Evolutionary conservation across 2,888 invertebrate genomes (phyloP).

Genomic region (Mimas tiliae): DNA sequence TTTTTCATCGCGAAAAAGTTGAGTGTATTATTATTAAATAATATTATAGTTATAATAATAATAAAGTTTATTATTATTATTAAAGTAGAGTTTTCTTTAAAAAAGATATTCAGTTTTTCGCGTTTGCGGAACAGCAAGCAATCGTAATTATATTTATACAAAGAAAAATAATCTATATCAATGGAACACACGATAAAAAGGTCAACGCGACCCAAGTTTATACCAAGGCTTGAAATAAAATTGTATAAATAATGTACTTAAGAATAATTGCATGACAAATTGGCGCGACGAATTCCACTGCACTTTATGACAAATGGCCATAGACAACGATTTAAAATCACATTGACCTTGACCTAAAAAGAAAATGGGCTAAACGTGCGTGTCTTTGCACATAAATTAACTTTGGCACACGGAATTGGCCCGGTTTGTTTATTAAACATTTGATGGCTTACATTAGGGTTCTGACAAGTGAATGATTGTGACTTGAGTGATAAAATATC

Average conservation of each 20-base stretch:
- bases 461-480: background rate
- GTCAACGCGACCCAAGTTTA: background rate
- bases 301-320: slow-evolving; percentile 16
- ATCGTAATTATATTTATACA: background rate
- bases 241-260: slow-evolving; percentile 17
- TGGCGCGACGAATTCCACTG: slow-evolving; percentile 20
- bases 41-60: too few species aligned
- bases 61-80: too few species aligned
- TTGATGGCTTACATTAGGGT: background rate
- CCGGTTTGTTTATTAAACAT: background rate
- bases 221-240: slow-evolving; percentile 1
- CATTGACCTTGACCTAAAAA: slow-evolving; percentile 49
- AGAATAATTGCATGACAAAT: slow-evolving; percentile 17
- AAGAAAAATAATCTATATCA: background rate
- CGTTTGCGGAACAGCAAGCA: too few species aligned
- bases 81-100: too few species aligned
- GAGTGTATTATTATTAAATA: too few species aligned
- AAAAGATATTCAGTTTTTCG: too few species aligned
- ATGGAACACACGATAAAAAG: background rate
- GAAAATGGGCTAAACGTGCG: slow-evolving; percentile 19
- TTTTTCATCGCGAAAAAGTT: too few species aligned
- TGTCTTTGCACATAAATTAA: background rate
- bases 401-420: background rate
- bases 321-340: slow-evolving; percentile 26
- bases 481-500: too few species aligned